Conservation (phyloP, 2,888 invertebrate genomes). For the Copidosoma aretas region DNA sequence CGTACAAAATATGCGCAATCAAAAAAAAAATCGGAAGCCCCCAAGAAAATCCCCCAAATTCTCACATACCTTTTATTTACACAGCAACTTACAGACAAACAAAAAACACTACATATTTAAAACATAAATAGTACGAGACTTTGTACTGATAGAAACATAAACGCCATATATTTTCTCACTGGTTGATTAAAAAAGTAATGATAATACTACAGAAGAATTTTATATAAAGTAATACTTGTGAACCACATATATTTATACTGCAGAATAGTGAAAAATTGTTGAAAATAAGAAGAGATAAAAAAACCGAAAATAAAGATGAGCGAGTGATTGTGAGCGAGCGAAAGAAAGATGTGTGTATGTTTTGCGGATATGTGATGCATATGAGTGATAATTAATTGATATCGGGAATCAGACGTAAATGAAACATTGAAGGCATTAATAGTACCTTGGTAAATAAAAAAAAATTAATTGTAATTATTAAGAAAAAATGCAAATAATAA, state of each 20-base stretch:
- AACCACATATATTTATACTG: too few relatives aligned
- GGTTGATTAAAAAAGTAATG: constrained; percentile 6
- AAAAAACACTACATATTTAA: constrained; percentile 10
- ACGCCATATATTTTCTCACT: constrained; percentile 36
- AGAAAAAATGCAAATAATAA: constrained; percentile 37
- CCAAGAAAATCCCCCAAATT: not conserved
- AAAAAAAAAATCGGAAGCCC: not conserved
- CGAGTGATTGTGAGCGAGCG: constrained; percentile 2
- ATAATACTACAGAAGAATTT: not conserved
- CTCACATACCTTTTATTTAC: constrained; percentile 15
- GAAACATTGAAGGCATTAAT: constrained; percentile 41
- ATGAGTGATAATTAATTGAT: constrained; percentile 29
- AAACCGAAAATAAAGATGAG: not conserved
- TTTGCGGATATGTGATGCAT: constrained; percentile 30
- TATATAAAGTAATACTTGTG: too few relatives aligned
- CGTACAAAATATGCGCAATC: not conserved
- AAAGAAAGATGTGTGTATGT: constrained; percentile 15
- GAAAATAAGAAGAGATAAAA: constrained; percentile 5
- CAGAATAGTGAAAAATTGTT: not conserved
- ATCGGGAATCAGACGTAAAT: constrained; percentile 38
- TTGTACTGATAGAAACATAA: constrained; percentile 16
- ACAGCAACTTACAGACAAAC: not conserved
- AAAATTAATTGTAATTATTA: constrained; percentile 5
- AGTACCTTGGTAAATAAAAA: constrained; percentile 35
- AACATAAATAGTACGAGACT: constrained; percentile 18